These are phyloP conservation scores for Chelonia mydas DNA, from an alignment of 2,797 vertebrate species.

Conservation along the genomic window DNA sequence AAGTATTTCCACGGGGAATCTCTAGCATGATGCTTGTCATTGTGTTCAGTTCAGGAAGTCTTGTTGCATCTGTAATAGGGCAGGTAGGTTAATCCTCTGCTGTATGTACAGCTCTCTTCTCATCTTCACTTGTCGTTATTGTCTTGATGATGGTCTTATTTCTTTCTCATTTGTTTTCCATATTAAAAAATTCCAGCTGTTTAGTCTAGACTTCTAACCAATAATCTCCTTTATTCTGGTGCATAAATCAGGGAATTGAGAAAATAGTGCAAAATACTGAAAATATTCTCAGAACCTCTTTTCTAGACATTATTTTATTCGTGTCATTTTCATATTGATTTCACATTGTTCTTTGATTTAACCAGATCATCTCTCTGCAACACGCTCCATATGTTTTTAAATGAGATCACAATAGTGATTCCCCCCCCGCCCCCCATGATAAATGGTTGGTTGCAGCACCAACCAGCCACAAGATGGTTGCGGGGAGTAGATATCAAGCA, in stretches of 20 bases:
- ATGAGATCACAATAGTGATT: neutral
- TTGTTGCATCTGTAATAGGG: neutral
- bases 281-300: neutral
- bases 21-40: neutral
- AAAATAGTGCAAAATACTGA: neutral
- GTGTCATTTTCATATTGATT: neutral
- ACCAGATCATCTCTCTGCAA: neutral
- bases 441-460: neutral
- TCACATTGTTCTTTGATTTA: neutral
- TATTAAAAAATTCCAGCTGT: neutral
- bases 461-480: neutral
- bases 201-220: neutral
- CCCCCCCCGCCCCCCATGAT: neutral
- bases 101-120: neutral
- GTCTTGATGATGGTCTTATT: neutral
- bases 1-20: conserved; percentile 22
- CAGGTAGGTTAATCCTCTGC: neutral
- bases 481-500: neutral
- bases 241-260: neutral
- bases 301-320: neutral
- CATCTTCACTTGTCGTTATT: neutral
- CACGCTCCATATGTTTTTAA: neutral
- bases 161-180: neutral
- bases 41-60: neutral
- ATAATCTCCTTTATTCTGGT: neutral